These are phyloP conservation scores for Phycodurus eques DNA, from an alignment of 2,113 vertebrate genomes.

Conservation along the genomic window DNA sequence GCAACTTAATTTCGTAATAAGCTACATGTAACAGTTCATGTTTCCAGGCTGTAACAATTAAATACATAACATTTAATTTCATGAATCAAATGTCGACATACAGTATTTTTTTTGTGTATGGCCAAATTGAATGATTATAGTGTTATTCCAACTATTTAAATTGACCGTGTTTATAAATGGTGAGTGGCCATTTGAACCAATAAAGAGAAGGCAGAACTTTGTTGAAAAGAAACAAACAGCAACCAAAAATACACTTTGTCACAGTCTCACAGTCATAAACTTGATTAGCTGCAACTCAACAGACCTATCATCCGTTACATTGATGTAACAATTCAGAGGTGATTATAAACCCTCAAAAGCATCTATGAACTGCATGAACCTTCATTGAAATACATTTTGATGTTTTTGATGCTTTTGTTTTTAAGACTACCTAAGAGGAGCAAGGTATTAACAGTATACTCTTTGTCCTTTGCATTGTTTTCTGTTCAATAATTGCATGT, in stretches of 20 bases:
- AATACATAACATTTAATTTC: neutral
- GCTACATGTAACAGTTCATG: neutral
- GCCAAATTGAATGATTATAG: neutral
- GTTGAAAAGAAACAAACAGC: no score
- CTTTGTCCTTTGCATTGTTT: conserved; percentile 51
- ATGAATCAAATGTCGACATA: neutral
- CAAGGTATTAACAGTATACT: conserved; percentile 33
- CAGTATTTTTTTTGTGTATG: no score
- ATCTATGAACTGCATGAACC: neutral
- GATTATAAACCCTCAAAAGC: neutral
- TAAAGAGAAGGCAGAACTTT: no score
- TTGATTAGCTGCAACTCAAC: no score
- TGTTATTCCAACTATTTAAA: no score
- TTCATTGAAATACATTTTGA: neutral
- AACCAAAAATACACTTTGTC: no score
- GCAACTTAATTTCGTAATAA: neutral
- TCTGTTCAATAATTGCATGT: conserved; percentile 52
- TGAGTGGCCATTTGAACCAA: no score
- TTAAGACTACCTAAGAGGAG: conserved; percentile 3
- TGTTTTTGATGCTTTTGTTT: neutral
- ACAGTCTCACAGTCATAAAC: no score
- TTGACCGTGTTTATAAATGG: no score
- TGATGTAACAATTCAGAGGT: no score
- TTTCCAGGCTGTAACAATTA: neutral
- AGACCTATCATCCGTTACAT: no score